Conservation (phyloP, 1,140 invertebrate species). For the Heliconius melpomene region DNA sequence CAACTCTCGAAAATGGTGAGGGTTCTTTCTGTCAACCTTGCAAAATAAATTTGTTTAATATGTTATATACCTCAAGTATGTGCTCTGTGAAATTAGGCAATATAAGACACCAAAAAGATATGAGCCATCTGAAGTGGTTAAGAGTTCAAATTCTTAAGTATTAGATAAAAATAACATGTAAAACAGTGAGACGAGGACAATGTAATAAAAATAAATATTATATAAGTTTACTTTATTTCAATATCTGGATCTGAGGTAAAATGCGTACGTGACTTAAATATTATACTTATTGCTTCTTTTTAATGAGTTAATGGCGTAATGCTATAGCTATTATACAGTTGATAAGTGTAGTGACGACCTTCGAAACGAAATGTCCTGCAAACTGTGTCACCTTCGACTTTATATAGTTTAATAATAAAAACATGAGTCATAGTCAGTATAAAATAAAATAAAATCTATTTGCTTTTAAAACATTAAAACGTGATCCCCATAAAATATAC, state of each 20-base stretch:
- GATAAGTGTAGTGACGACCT: background rate
- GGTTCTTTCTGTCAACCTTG: no score
- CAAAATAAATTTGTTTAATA: background rate
- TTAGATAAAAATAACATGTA: background rate
- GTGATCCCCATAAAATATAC: constrained; percentile 1
- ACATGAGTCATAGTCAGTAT: background rate
- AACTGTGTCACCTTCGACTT: background rate
- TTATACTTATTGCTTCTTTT: background rate
- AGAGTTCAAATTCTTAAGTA: background rate
- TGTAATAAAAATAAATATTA: background rate
- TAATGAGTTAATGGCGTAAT: constrained; percentile 5
- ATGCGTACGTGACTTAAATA: background rate
- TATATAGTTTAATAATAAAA: background rate
- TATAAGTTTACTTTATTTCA: background rate
- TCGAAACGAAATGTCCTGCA: background rate
- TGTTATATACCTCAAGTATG: background rate
- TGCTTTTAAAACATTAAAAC: background rate
- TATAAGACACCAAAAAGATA: background rate
- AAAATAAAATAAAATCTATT: background rate
- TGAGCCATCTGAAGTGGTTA: background rate
- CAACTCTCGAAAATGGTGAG: no score
- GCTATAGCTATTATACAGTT: background rate
- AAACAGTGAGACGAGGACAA: background rate
- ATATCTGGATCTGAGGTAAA: background rate
- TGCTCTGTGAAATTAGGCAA: background rate